Evolutionary conservation across 2,888 invertebrate genomes (phyloP), one percentile per base, ranked within the genome.

Genomic region (Balanococcus diminutus): DNA sequence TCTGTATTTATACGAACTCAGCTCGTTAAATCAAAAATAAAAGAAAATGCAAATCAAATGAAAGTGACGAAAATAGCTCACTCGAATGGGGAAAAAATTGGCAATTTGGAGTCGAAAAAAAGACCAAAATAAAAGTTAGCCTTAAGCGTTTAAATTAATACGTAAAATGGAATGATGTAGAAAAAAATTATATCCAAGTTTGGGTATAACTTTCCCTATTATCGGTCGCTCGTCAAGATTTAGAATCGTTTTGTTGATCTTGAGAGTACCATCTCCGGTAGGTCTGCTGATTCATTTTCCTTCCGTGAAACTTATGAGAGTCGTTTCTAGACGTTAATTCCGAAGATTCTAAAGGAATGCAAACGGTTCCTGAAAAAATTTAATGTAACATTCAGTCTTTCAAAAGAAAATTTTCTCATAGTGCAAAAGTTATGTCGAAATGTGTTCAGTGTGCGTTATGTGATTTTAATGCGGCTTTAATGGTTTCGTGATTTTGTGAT

Each of bases 291-390:
- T 67, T 31, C 19, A 56, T 36, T 32, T 32, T 56, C 32, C 22
- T 56, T 36, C 46, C 83, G 42, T 72, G 84, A 72, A 75, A 75
- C 46, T 84, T 84, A 67, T 67, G 84, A 72, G 84, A 72, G 46
- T 84, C 84, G 75, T 75, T 84, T 72, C 84, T 72, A 75, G 84
- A 84, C 31, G 72, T 46, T 46, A 86, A 81, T 72, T 86, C 86
- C 39, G 86, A 86, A 39, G 86, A 86, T 82, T 86, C 86, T 61
- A 86, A 36, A 39, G 86, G 86, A 28, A 86, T 82, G 82, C 86
- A 86, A n/a, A 86, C 81, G 8, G 86, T 86, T 67, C 86, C 86
- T 86, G 81, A 32, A 81, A 81, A 85, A 31, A 82, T 51, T 51
- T 28, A 82, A 82, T 31, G 42, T 42, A 25, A 46, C 25, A 28